Conservation (phyloP, 2,113 vertebrate genomes). For the Hippolais icterina region DNA sequence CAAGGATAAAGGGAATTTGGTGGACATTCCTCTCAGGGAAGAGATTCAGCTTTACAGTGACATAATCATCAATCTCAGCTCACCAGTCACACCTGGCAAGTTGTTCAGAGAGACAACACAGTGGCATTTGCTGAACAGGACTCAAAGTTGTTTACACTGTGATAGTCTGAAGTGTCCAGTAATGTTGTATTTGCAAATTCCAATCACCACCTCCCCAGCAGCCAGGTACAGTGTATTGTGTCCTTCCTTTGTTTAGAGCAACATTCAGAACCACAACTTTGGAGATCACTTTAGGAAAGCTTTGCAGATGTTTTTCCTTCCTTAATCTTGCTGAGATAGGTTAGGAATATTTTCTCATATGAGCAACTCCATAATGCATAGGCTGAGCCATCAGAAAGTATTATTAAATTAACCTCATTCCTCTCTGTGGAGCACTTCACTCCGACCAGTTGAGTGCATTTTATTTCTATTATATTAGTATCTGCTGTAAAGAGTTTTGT, state of each 20-base stretch:
- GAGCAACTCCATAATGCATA: background rate
- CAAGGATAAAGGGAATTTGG: background rate
- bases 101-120: background rate
- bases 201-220: background rate
- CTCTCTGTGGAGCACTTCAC: background rate
- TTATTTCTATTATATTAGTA: slow-evolving; percentile 56
- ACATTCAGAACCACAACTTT: background rate
- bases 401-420: slow-evolving; percentile 40
- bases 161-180: background rate
- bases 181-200: background rate
- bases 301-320: background rate
- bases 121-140: background rate
- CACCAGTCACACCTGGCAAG: background rate
- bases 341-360: background rate
- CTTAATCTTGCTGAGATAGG: background rate
- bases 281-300: background rate
- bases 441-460: background rate
- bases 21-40: background rate
- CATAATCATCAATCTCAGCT: background rate
- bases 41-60: background rate
- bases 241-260: background rate
- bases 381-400: background rate
- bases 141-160: fast-evolving
- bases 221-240: background rate
- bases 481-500: slow-evolving; percentile 55